Evolutionary conservation across 2,797 vertebrate genomes (phyloP), one percentile per base, ranked within the genome.

Genomic region (Heterohyrax brucei): DNA sequence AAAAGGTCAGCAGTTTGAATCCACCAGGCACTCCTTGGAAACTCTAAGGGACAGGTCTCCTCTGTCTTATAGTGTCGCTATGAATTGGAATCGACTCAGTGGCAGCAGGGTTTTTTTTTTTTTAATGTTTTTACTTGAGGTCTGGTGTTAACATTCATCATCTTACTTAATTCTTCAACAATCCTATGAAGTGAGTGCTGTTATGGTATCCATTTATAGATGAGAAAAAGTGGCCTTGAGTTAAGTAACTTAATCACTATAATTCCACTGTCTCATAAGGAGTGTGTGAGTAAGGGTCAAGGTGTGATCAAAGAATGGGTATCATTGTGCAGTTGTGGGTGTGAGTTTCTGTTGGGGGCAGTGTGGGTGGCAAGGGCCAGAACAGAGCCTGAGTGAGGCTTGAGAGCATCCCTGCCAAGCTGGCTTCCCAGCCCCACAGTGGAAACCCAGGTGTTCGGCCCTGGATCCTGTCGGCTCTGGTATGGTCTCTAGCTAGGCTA

Each of bases 321-420:
- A 18, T 86, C 64, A 26, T 33, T 66, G 56, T 89, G 93, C 21
- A n/a, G 44, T 24, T 19, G 26, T 62, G 76, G 82, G 91, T 91
- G 59, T 96, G 91, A 75, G 24, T 75, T 24, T 81, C 22, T 28
- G 56, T 70, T 61, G 75, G 46, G 18, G 82, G 24, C 5, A 4
- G 53, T 4, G 6, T 26, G 24, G 46, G 24, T 46, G 86, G 94
- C 92, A 87, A 68, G 75, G 77, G 68, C 66, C 53, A 0, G 56
- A 81, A 68, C 80, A 95, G 83, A 93, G 95, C 66, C 92, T 91
- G 94, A 96, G 93, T 96, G 96, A 96, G 95, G 72, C 85, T 95
- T 62, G 46, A 80, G 73, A 78, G 81, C 44, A 39, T 93, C 91
- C 84, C 78, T 97, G 96, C 96, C 97, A 97, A 91, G 44, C 85